A percentile compares a stretch with the other conserved stretches of the same genome.
Evolutionary conservation across 2,113 vertebrate genomes (phyloP).

Genomic region (Cathartes aura): DNA sequence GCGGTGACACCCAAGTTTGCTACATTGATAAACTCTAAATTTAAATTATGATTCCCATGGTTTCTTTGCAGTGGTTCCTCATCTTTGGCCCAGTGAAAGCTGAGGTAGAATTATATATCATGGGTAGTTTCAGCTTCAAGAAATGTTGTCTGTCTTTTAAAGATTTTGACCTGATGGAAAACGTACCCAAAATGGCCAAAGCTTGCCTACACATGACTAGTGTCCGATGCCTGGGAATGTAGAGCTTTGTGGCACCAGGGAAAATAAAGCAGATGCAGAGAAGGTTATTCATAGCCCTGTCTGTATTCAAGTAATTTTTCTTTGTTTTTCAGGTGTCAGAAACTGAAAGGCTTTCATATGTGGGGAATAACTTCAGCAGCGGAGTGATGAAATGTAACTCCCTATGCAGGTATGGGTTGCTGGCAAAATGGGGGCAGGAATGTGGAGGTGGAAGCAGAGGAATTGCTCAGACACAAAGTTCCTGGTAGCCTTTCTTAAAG

Average conservation of each 20-base stretch:
- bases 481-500: background rate
- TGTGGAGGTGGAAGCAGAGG: too few species aligned
- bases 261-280: background rate
- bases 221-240: fast-evolving
- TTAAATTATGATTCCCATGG: background rate
- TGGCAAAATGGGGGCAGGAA: background rate
- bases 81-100: background rate
- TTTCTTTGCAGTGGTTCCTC: background rate
- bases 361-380: constrained; percentile 86
- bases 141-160: background rate
- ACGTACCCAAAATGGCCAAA: background rate
- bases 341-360: constrained; percentile 87
- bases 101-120: background rate
- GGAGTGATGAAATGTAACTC: constrained; percentile 81
- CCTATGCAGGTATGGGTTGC: constrained; percentile 85
- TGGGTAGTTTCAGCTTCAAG: background rate
- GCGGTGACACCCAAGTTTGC: background rate
- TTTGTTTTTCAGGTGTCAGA: constrained; percentile 83
- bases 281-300: background rate
- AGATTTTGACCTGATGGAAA: background rate
- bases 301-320: background rate
- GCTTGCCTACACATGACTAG: fast-evolving
- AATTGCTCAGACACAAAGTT: background rate
- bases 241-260: background rate
- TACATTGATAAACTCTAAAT: background rate